Base-by-base conservation (phyloP, 2,797 vertebrate species). In the Bufotes viridis region DNA sequence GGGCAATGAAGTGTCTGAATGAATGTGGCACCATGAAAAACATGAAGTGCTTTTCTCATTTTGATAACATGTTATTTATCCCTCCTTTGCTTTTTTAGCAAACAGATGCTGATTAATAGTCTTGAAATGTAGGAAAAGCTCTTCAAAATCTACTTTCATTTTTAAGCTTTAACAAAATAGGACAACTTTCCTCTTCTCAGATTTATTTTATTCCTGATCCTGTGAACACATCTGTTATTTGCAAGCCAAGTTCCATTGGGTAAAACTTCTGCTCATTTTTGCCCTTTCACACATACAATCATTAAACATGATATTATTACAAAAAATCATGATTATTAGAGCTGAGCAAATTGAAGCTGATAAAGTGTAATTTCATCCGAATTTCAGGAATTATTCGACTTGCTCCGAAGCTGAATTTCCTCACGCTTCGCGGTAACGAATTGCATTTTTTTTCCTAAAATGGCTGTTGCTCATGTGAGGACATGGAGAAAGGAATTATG, bases 121-220 rank as follows among this genome's bases (percentile, higher is more conserved):
- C 84, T 89, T 86, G 82, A 89, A 82, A 82, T 86, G 70, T 70
- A 78, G 78, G 15, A 76, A 89, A 85, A 89, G 78, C 88, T 86
- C 88, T 82, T 89, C 20, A 89, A 88, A 89, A 89, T 89, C 88
- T 89, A 78, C 88, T 89, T 89, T 89, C 51, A 78, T n/a, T 86
- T 85, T 86, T 86, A 89, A 89, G 88, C 88, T 82, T 55, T 34
- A 72, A 60, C 84, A 89, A 89, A 88, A 86, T 89, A 86, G 88
- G 84, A 86, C 88, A 89, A 82, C 79, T 82, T 89, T 85, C 42
- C 67, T 85, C 57, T 85, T 85, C 82, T 89, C 63, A 85, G 82
- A 85, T 88, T 88, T 88, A 88, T 60, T 84, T 85, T 89, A 75
- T 78, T 75, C 88, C 29, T 89, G 84, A 89, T 89, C 84, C 88